A percentile compares a stretch with the other conserved stretches of the same genome.
phyloP scores from a whole-genome alignment of 1,140 invertebrate genomes.

The Myzus persicae region DNA sequence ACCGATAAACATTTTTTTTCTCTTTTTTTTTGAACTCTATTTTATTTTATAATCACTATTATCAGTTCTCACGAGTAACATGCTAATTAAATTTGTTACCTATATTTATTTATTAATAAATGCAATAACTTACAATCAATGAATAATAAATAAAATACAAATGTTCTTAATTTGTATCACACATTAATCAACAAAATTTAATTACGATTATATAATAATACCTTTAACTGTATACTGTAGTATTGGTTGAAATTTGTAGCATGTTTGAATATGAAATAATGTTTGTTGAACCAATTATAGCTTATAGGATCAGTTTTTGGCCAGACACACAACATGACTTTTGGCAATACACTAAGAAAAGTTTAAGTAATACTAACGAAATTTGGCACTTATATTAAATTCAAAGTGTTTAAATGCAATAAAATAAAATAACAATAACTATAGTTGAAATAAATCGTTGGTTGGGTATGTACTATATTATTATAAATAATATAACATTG shows the following conservation, averaged over 20 bases:
- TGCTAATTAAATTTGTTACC: neutral
- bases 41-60: neutral
- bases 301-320: conserved; percentile 15
- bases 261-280: neutral
- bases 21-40: neutral
- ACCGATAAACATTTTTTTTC: neutral
- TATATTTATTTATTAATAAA: neutral
- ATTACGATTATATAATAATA: neutral
- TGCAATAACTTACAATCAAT: neutral
- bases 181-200: neutral
- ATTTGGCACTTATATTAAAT: neutral
- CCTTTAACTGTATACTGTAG: neutral
- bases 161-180: neutral
- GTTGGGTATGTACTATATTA: neutral
- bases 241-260: neutral
- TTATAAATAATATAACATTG: neutral
- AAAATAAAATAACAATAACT: conserved; percentile 1
- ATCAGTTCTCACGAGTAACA: neutral
- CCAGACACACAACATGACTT: neutral
- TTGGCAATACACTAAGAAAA: conserved; percentile 34
- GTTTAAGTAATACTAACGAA: neutral
- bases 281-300: conserved; percentile 36
- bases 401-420: neutral
- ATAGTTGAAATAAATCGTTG: neutral
- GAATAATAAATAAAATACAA: neutral